A percentile compares a stretch with the other conserved stretches of the same genome.
Evolutionary conservation across 2,113 vertebrate species (phyloP).

Genomic region (Motacilla alba): DNA sequence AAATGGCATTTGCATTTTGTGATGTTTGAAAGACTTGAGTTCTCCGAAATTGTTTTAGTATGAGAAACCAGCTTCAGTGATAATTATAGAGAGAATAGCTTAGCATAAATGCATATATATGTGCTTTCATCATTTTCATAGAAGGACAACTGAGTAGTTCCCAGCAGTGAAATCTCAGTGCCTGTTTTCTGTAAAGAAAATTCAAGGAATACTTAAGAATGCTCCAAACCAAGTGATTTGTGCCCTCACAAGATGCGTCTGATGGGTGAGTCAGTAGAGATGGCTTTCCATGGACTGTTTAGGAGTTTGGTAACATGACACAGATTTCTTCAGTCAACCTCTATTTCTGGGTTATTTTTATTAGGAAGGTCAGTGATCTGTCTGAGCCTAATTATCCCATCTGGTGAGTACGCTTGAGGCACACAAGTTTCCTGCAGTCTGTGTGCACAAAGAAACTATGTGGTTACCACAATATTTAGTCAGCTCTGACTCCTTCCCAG

Average conservation of each 20-base stretch:
- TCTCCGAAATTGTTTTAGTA: neutral
- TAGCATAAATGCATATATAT: slow-evolving; percentile 44
- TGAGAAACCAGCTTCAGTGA: neutral
- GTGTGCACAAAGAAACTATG: neutral
- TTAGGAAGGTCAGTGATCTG: slow-evolving; percentile 47
- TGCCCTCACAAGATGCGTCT: neutral
- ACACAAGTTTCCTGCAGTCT: neutral
- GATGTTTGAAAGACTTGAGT: neutral
- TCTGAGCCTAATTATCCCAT: slow-evolving; percentile 51
- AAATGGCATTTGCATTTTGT: neutral
- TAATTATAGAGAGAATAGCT: slow-evolving; percentile 35
- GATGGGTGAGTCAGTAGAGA: neutral
- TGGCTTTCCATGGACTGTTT: neutral
- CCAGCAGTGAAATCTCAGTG: neutral
- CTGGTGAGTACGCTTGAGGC: neutral
- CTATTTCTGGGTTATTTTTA: slow-evolving; percentile 15
- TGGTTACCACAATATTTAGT: neutral
- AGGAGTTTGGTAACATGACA: neutral
- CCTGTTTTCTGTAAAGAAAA: neutral
- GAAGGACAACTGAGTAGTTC: neutral
- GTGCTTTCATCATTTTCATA: neutral
- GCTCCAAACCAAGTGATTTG: neutral
- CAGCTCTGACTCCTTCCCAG: neutral
- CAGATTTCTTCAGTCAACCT: slow-evolving; percentile 5
- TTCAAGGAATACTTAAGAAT: neutral